Conservation (phyloP, 2,888 invertebrate species). For the Apamea anceps region DNA sequence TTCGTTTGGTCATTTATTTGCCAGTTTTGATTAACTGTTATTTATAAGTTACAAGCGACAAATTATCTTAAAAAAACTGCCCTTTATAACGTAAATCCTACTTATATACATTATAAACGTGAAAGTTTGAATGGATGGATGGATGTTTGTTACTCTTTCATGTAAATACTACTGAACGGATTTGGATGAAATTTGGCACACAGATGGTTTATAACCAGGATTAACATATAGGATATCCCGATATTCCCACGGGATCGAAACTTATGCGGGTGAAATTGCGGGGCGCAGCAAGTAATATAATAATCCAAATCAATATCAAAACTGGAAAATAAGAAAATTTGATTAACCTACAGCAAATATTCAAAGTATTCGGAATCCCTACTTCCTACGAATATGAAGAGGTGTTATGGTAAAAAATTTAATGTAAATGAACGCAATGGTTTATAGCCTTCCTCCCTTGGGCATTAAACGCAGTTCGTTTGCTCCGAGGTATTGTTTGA, state of each 20-base stretch:
- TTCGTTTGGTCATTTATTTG: not conserved
- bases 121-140: no score
- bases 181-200: no score
- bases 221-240: no score
- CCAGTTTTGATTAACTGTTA: not conserved
- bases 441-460: conserved; percentile 25
- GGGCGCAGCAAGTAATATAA: no score
- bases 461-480: conserved; percentile 59
- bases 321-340: conserved; percentile 5
- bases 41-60: not conserved
- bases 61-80: not conserved
- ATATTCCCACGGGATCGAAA: no score
- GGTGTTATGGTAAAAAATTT: conserved; percentile 11
- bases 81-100: not conserved
- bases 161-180: no score
- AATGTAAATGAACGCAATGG: conserved; percentile 24
- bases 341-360: conserved; percentile 11
- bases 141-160: no score
- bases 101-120: no score
- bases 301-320: not conserved
- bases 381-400: conserved; percentile 18
- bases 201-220: no score
- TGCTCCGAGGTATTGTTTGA: conserved; percentile 59
- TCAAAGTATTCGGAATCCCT: conserved; percentile 7
- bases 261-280: no score